These are phyloP conservation scores for Suricata suricatta DNA, from an alignment of 2,113 vertebrate genomes.

Conservation along the genomic window DNA sequence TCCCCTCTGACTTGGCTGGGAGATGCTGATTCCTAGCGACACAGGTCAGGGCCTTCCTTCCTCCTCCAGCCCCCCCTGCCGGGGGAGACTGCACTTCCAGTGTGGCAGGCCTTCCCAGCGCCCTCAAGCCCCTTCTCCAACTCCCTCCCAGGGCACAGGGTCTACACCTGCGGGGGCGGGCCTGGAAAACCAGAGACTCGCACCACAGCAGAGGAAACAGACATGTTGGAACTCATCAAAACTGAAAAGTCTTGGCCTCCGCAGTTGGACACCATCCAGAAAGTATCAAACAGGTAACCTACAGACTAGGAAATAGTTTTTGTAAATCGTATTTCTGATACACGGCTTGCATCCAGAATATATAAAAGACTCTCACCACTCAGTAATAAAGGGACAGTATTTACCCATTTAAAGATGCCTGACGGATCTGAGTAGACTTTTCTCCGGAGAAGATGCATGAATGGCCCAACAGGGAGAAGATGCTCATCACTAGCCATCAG, in stretches of 20 bases:
- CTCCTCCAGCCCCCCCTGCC: background rate
- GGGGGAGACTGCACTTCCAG: background rate
- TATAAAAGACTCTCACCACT: background rate
- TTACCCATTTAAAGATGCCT: background rate
- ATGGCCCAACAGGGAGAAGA: background rate
- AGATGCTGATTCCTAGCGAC: background rate
- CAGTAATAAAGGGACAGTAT: background rate
- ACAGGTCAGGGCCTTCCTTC: background rate
- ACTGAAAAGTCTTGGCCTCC: background rate
- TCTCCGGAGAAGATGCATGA: background rate
- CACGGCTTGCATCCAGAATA: background rate
- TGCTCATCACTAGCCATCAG: background rate
- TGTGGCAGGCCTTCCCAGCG: background rate
- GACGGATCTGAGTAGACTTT: background rate
- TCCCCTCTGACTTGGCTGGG: background rate
- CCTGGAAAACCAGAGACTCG: background rate
- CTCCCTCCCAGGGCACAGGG: background rate
- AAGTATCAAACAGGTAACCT: background rate
- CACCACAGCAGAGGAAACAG: background rate
- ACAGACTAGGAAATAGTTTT: background rate
- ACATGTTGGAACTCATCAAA: background rate
- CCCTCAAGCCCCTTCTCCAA: background rate
- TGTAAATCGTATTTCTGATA: background rate
- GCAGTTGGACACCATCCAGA: background rate
- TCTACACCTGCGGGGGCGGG: background rate